Evolutionary conservation across 2,888 invertebrate genomes (phyloP).

Genomic region (Didymodactylos carnosus): DNA sequence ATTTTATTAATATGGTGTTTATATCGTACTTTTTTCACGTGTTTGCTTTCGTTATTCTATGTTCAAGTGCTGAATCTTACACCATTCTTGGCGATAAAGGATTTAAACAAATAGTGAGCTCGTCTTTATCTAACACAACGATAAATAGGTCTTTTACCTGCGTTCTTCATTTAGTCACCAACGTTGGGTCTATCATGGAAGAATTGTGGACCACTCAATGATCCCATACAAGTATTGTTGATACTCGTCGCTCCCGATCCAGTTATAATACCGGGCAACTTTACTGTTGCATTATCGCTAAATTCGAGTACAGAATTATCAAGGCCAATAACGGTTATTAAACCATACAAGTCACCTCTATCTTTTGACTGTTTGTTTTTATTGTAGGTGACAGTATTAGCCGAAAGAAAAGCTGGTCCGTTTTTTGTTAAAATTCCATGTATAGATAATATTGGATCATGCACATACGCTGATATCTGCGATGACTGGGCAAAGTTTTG

Average conservation of each 20-base stretch:
- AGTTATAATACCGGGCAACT: slow-evolving; percentile 16
- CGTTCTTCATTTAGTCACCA: too few relatives aligned
- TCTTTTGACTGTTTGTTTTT: background rate
- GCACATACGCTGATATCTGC: slow-evolving; percentile 9
- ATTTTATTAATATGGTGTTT: too few relatives aligned
- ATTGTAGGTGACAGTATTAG: background rate
- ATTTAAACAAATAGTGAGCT: too few relatives aligned
- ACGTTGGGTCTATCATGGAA: background rate
- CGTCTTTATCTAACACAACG: too few relatives aligned
- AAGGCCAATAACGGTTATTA: background rate
- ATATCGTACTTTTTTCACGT: too few relatives aligned
- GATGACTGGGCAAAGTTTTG: background rate
- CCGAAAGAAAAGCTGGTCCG: slow-evolving; percentile 7
- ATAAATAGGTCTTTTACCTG: too few relatives aligned
- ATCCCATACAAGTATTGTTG: slow-evolving; percentile 13
- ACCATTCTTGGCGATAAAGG: too few relatives aligned
- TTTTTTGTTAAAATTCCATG: slow-evolving; percentile 14
- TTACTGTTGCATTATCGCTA: background rate
- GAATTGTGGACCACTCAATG: slow-evolving; percentile 12
- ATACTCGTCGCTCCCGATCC: slow-evolving; percentile 17
- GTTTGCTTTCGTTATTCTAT: too few relatives aligned
- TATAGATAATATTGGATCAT: slow-evolving; percentile 12
- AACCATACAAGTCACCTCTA: background rate
- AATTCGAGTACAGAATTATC: too few relatives aligned
- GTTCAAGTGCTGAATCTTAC: too few relatives aligned